These are phyloP conservation scores for Melitaea athalia DNA, from an alignment of 2,888 invertebrate species.

Conservation along the genomic window DNA sequence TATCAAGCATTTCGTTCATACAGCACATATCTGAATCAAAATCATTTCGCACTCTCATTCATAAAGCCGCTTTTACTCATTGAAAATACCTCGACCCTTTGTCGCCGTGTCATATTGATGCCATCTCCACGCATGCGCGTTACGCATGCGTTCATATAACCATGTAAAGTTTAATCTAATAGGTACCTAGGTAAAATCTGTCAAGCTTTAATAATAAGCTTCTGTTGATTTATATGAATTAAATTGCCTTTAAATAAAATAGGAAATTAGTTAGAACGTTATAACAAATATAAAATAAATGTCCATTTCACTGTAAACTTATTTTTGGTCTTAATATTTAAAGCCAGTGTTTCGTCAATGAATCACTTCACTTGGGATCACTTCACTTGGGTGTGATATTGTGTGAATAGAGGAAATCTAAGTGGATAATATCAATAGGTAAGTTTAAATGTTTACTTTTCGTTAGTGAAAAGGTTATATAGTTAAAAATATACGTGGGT, in stretches of 20 bases:
- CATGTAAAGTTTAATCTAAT: conserved; percentile 56
- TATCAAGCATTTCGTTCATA: neutral
- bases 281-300: neutral
- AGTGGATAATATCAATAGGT: conserved; percentile 66
- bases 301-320: neutral
- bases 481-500: conserved; percentile 55
- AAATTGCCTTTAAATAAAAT: conserved; percentile 22
- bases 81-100: conserved; percentile 60
- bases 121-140: conserved; percentile 61
- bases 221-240: conserved; percentile 42
- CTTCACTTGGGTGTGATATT: conserved; percentile 26
- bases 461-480: conserved; percentile 31
- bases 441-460: conserved; percentile 54
- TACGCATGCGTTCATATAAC: conserved; percentile 52
- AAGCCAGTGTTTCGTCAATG: conserved; percentile 14
- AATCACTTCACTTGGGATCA: conserved; percentile 20
- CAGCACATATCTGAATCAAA: conserved; percentile 17
- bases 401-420: conserved; percentile 17
- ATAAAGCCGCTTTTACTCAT: conserved; percentile 67
- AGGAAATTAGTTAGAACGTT: conserved; percentile 6
- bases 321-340: neutral
- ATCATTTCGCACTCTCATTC: conserved; percentile 57
- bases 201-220: conserved; percentile 66
- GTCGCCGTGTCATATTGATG: conserved; percentile 72
- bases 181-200: conserved; percentile 64